These are phyloP conservation scores for Myocastor coypus DNA, from an alignment of 2,113 vertebrate genomes.

Conservation along the genomic window DNA sequence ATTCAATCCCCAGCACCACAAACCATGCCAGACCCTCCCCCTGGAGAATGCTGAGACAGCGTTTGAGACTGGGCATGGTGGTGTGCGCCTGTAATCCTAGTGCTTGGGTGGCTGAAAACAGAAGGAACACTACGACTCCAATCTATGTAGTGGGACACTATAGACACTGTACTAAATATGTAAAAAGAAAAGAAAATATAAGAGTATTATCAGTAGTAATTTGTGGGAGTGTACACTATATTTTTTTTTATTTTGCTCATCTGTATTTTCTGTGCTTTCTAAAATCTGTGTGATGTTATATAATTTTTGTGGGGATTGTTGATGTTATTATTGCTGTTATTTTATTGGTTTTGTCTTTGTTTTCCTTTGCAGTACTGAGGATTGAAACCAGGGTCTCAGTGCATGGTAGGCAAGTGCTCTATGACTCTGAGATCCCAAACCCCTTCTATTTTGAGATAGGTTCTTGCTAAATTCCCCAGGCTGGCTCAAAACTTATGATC, in stretches of 20 bases:
- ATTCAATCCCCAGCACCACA: no score
- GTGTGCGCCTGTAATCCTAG: no score
- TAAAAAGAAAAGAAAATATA: background rate
- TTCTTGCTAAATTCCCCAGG: background rate
- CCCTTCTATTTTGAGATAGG: background rate
- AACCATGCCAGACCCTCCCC: no score
- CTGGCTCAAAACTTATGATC: background rate
- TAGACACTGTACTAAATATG: no score
- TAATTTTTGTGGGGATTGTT: background rate
- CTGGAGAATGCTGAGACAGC: no score
- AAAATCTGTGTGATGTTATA: background rate
- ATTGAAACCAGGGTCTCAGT: background rate
- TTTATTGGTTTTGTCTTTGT: background rate
- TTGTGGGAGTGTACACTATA: background rate
- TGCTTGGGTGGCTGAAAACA: no score
- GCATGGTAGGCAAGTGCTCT: background rate
- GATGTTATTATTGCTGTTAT: background rate
- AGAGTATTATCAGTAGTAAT: background rate
- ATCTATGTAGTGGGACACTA: no score
- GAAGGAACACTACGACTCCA: no score
- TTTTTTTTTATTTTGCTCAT: background rate
- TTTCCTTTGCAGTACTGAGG: background rate
- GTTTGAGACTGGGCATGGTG: no score
- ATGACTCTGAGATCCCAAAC: background rate
- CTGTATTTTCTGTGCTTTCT: conserved; percentile 34